Percentiles rank a stretch among this genome's conserved stretches.
Conservation (phyloP, 2,888 invertebrate genomes). For the Euclidia mi region DNA sequence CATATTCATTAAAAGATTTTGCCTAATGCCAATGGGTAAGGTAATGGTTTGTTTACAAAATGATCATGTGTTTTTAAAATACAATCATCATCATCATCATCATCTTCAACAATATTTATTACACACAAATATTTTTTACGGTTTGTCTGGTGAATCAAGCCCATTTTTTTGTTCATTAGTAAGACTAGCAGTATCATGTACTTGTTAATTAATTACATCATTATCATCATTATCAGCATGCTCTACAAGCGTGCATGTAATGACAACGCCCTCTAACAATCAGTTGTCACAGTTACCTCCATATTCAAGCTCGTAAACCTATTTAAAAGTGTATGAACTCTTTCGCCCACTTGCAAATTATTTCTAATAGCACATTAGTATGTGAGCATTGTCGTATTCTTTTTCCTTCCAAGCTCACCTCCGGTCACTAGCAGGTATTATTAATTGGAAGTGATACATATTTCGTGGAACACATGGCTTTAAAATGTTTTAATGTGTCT, state of each 20-base stretch:
- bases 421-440: conserved; percentile 12
- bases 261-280: conserved; percentile 2
- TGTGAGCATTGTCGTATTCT: conserved; percentile 7
- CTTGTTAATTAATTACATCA: background rate
- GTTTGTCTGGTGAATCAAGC: too few species aligned
- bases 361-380: conserved; percentile 18
- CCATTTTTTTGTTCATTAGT: too few species aligned
- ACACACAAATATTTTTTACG: too few species aligned
- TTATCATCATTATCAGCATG: conserved; percentile 7
- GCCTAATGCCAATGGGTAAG: background rate
- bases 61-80: too few species aligned
- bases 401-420: conserved; percentile 21
- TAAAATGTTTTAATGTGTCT: too few species aligned
- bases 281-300: conserved; percentile 9
- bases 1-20: background rate
- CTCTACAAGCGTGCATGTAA: conserved; percentile 1
- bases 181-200: background rate
- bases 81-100: background rate
- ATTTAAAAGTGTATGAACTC: conserved; percentile 20
- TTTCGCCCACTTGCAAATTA: conserved; percentile 5
- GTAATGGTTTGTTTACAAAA: background rate
- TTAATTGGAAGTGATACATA: conserved; percentile 14
- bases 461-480: conserved; percentile 7
- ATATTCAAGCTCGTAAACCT: conserved; percentile 19
- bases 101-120: background rate